Evolutionary conservation across 2,113 vertebrate genomes (phyloP), one percentile per base, ranked within the genome.

Genomic region (Cavia porcellus): DNA sequence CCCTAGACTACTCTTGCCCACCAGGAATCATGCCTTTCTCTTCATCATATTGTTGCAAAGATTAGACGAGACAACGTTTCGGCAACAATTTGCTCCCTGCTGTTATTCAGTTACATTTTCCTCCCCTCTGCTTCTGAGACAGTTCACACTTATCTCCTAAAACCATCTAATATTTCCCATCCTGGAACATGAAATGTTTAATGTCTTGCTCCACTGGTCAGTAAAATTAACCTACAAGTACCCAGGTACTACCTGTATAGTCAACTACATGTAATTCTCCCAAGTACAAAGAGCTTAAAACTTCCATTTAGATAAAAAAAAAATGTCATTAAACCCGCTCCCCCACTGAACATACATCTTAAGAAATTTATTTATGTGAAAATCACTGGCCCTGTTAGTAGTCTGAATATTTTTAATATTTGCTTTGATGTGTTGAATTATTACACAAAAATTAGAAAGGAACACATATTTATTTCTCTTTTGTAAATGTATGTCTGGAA

Each of bases 171-270:
- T 30, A n/a, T 47, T 92, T 84, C 22, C 28, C 3, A 2, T 5
- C 35, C 15, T 22, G 79, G 45, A 89, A 22, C 32, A 52, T 70
- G 70, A 17, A 83, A 57, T 9, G 17, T 57, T 92, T 77, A 32
- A 74, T 32, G 28, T 68, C n/a, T 84, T 32, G 52, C 50, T 84
- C 95, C 35, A 74, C 7, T 77, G 74, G 15, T 77, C 85, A 70
- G 55, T 87, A 92, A 87, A 93, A 19, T 42, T 89, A 86, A 68
- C n/a, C 22, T 86, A 28, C 45, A 86, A 82, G 74, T 79, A 89
- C 15, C 25, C 57, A 66, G 47, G 19, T 84, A 86, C 68, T 80
- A 68, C 68, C n/a, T 94, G 59, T 96, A 52, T 87, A 66, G 57
- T 8, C n/a, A 66, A 25, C 75, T 94, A 70, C 20, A 82, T 91